phyloP scores from a whole-genome alignment of 1,140 invertebrate genomes.

The Drosophila cardini region DNA sequence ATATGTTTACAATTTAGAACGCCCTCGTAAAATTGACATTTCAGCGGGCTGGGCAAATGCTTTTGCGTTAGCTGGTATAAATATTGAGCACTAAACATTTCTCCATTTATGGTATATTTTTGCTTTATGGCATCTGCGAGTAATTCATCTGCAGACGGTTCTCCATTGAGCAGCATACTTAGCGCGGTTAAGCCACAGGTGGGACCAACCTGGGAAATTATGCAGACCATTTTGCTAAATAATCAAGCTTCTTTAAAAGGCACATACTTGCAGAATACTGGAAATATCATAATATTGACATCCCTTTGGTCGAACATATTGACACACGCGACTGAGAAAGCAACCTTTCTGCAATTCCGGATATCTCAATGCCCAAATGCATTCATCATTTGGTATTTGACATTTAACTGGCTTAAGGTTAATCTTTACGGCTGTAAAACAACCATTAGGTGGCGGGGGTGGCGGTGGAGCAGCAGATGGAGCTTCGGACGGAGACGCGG shows the following conservation, averaged over 20 bases:
- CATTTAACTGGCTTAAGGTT: background rate
- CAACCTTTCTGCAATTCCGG: conserved; percentile 85
- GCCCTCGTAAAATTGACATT: conserved; percentile 57
- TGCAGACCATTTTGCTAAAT: background rate
- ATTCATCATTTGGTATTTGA: conserved; percentile 55
- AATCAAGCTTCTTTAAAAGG: background rate
- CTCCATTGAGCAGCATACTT: conserved; percentile 89
- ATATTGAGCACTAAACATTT: conserved; percentile 92
- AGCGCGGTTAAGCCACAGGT: conserved; percentile 93
- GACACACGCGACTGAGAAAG: conserved; percentile 84
- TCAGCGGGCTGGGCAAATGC: conserved; percentile 24
- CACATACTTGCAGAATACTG: conserved; percentile 61
- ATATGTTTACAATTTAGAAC: conserved; percentile 77
- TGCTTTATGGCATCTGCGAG: conserved; percentile 86
- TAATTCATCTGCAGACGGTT: conserved; percentile 87
- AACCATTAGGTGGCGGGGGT: background rate
- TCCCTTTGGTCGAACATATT: conserved; percentile 54
- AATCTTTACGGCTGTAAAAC: background rate
- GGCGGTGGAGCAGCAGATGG: conserved; percentile 60
- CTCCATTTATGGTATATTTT: conserved; percentile 91
- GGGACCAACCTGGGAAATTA: conserved; percentile 84
- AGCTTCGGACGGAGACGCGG: background rate
- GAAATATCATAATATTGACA: conserved; percentile 66
- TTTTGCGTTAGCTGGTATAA: conserved; percentile 85
- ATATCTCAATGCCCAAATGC: conserved; percentile 84